Evolutionary conservation across 2,888 invertebrate species (phyloP).

Genomic region (Drosophila affinis): DNA sequence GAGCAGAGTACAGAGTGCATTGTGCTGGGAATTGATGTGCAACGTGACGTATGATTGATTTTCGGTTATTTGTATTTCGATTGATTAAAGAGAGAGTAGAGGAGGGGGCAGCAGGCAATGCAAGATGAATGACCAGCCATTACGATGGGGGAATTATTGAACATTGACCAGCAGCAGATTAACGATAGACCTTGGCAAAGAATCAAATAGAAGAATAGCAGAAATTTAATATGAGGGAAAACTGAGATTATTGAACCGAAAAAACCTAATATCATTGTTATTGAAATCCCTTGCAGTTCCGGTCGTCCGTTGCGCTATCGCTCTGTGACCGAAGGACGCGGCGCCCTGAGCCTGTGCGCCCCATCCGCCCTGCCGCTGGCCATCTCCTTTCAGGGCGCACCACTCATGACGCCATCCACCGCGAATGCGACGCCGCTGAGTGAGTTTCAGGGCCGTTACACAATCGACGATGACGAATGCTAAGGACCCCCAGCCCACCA

Average conservation of each 20-base stretch:
- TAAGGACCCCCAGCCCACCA: slow-evolving; percentile 49
- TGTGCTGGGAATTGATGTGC: slow-evolving; percentile 57
- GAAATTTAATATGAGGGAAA: neutral
- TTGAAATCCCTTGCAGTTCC: slow-evolving; percentile 85
- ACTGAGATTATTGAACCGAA: neutral
- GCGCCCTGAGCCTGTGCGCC: slow-evolving; percentile 89
- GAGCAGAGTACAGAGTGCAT: slow-evolving; percentile 7
- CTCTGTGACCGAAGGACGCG: slow-evolving; percentile 88
- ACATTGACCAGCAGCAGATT: neutral
- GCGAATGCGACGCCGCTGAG: slow-evolving; percentile 82
- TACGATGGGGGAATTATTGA: slow-evolving; percentile 26
- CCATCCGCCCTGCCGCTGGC: slow-evolving; percentile 90
- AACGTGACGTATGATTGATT: slow-evolving; percentile 74
- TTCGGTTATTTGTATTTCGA: slow-evolving; percentile 42
- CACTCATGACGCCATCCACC: slow-evolving; percentile 82
- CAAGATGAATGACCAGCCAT: slow-evolving; percentile 42
- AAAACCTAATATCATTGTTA: slow-evolving; percentile 14
- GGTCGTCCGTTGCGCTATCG: slow-evolving; percentile 89
- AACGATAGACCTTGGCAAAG: neutral
- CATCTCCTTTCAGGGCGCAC: slow-evolving; percentile 89
- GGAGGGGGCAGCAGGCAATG: neutral
- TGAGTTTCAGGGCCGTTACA: slow-evolving; percentile 83
- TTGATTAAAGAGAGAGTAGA: slow-evolving; percentile 43
- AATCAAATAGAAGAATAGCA: neutral
- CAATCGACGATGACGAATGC: slow-evolving; percentile 83